Percentiles rank a stretch among this genome's conserved stretches.
These are phyloP conservation scores for Strigamia transsilvanica DNA, from an alignment of 2,888 invertebrate genomes.

Conservation along the genomic window DNA sequence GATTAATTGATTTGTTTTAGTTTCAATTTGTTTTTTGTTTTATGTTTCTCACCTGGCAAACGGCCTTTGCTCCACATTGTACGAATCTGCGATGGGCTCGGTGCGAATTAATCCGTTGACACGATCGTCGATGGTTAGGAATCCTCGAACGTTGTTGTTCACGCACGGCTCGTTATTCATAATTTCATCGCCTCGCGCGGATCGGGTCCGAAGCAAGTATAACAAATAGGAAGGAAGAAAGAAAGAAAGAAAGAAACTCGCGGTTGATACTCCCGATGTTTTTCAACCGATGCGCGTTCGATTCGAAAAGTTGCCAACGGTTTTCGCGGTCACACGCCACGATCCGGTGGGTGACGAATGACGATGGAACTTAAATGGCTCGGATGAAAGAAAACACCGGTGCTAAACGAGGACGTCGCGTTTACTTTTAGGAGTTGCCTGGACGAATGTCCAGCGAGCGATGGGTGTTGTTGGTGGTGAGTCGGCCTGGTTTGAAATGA, in stretches of 20 bases:
- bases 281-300: not conserved
- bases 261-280: not conserved
- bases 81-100: conserved; percentile 78
- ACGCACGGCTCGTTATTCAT: conserved; percentile 4
- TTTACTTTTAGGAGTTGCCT: not conserved
- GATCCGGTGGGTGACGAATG: not conserved
- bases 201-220: no score
- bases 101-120: conserved; percentile 71
- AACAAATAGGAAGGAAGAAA: no score
- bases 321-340: not conserved
- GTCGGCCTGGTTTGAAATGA: conserved; percentile 45
- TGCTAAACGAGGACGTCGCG: not conserved
- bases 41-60: conserved; percentile 75
- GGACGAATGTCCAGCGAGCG: not conserved
- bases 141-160: conserved; percentile 53
- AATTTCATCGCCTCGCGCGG: not conserved
- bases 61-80: conserved; percentile 82
- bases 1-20: not conserved
- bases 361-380: not conserved
- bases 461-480: not conserved
- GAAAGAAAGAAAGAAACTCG: not conserved
- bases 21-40: not conserved
- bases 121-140: conserved; percentile 52
- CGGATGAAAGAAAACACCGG: not conserved
- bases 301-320: not conserved